Evolutionary conservation across 2,888 invertebrate species (phyloP), one percentile per base, ranked within the genome.

Genomic region (Dolomedes plantarius): DNA sequence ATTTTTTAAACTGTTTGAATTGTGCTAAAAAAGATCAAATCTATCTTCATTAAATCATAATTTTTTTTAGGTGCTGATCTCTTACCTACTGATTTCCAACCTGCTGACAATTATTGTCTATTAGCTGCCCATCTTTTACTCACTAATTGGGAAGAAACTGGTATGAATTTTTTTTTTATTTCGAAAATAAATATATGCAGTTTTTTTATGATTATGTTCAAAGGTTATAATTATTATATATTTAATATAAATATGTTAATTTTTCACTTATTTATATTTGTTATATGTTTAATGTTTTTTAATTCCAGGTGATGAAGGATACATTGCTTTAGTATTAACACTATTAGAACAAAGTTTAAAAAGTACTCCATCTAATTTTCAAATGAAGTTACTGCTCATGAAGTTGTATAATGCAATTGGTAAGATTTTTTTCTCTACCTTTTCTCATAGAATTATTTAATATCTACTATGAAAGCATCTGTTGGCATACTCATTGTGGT

Each of bases 311-410:
- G 90, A 91, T 83, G 88, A 89, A 36, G 89, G 89, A 23, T 88
- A 91, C 29, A 89, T 92, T 23, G 90, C 91, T 90, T 90, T 91
- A 89, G 90, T 91, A 41, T 90, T 95, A 2, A 93, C 94, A 39
- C 91, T 96, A 19, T 92, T 97, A 87, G 96, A 97, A 90, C 93
- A 94, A 90, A 94, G 95, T 39, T 92, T 96, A 32, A 93, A 94
- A 72, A 93, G 94, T 89, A 97, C 97, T 90, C 95, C 96, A 0
- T 94, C 96, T 89, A 98, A 97, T 92, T 97, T 96, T 91, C 96
- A 97, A 91, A 94, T 95, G 16, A 98, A 98, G 91, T 92, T 98
- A 89, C 92, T 98, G 64, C 93, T 96, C 7, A 93, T 97, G 77
- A 94, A 95, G 89, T 93, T 96, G 27, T 98, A 97, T 91, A 95